Evolutionary conservation across 1,140 invertebrate genomes (phyloP).

Genomic region (Pomacea maculata): DNA sequence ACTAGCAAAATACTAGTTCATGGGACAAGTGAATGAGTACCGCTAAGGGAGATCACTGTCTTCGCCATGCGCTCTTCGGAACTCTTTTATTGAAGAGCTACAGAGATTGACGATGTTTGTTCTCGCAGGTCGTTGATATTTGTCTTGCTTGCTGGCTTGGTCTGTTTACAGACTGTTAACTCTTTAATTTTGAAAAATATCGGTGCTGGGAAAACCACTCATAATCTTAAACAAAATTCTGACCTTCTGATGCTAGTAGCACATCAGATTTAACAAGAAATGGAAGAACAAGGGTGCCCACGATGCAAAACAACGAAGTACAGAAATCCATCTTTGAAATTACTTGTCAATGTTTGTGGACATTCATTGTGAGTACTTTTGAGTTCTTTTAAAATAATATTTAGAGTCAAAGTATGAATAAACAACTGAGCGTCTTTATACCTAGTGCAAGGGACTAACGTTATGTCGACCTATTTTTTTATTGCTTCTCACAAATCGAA

Average conservation of each 20-base stretch:
- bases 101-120: neutral
- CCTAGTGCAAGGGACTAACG: too few relatives aligned
- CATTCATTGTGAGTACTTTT: slow-evolving; percentile 80
- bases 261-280: slow-evolving; percentile 19
- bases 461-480: too few relatives aligned
- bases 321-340: slow-evolving; percentile 93
- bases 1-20: too few relatives aligned
- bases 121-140: neutral
- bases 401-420: too few relatives aligned
- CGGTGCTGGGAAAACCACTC: neutral
- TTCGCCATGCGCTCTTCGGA: neutral
- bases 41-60: neutral
- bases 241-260: neutral
- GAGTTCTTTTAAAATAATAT: neutral
- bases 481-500: neutral
- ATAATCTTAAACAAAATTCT: neutral
- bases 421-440: too few relatives aligned
- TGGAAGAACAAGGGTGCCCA: slow-evolving; percentile 83
- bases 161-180: too few relatives aligned
- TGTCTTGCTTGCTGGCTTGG: too few relatives aligned
- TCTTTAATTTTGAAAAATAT: too few relatives aligned
- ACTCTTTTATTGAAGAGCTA: neutral
- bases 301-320: slow-evolving; percentile 99
- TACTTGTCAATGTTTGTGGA: slow-evolving; percentile 98
- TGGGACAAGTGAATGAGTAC: too few relatives aligned